A percentile compares a stretch with the other conserved stretches of the same genome.
Evolutionary conservation across 23 tunicate species (phyloP).

Genomic region (Aplidium turbinatum): DNA sequence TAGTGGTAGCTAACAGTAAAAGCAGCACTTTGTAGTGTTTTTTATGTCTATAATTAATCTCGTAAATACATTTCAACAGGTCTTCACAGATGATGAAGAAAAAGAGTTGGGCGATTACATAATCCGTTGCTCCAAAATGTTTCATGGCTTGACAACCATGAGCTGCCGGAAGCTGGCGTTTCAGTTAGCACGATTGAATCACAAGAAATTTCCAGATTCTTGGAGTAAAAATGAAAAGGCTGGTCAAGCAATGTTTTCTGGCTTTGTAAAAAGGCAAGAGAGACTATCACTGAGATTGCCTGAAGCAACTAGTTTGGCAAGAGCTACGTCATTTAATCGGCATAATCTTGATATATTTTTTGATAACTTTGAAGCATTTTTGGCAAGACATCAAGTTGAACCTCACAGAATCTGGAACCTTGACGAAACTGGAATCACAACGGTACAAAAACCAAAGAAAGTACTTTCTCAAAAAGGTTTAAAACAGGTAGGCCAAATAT

Average conservation of each 20-base stretch:
- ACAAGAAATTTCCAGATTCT: conserved; percentile 16
- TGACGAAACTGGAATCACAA: conserved; percentile 50
- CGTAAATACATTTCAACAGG: not conserved
- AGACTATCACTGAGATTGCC: conserved; percentile 23
- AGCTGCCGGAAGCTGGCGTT: conserved; percentile 8
- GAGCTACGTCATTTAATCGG: conserved; percentile 32
- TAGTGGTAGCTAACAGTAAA: no score
- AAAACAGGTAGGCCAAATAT: conserved; percentile 47
- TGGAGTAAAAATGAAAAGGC: conserved; percentile 26
- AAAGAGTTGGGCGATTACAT: conserved; percentile 1
- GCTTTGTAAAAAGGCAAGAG: conserved; percentile 21
- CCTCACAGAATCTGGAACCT: conserved; percentile 50
- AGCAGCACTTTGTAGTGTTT: no score
- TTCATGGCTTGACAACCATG: conserved; percentile 3
- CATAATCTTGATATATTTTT: conserved; percentile 29
- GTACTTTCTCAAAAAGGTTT: conserved; percentile 36
- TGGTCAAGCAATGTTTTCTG: conserved; percentile 37
- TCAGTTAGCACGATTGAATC: not conserved
- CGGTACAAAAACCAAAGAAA: conserved; percentile 34
- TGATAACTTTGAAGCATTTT: conserved; percentile 14
- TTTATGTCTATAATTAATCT: no score
- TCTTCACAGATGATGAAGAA: conserved; percentile 5
- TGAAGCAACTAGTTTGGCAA: conserved; percentile 42
- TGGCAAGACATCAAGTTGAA: not conserved
- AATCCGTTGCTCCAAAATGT: conserved; percentile 5